phyloP scores from a whole-genome alignment of 2,888 invertebrate genomes.

The Pinctada fucata region DNA sequence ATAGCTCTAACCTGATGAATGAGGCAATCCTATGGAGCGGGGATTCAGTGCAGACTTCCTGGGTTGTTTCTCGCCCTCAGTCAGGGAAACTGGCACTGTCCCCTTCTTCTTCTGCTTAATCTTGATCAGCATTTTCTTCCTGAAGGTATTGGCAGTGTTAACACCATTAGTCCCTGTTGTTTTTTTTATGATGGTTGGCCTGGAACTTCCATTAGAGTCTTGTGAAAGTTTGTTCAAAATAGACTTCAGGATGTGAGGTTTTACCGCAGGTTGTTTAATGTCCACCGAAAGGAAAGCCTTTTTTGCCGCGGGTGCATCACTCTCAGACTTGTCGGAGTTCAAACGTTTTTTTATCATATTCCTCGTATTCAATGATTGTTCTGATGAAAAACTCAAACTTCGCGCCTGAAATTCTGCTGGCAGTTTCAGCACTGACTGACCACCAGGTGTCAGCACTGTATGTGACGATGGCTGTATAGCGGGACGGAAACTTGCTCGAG shows the following conservation, averaged over 20 bases:
- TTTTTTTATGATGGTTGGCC: neutral
- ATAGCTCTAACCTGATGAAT: slow-evolving; percentile 19
- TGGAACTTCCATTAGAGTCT: neutral
- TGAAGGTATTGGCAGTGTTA: neutral
- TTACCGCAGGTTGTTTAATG: neutral
- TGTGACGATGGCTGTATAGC: slow-evolving; percentile 2
- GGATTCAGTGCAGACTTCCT: slow-evolving; percentile 18
- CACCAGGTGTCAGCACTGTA: neutral
- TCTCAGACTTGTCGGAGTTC: neutral
- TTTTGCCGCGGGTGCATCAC: neutral
- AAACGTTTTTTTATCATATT: neutral
- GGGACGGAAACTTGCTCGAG: neutral
- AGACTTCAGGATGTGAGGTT: slow-evolving; percentile 13
- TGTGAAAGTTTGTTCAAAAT: slow-evolving; percentile 23
- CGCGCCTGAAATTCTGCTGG: neutral
- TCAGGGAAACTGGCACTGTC: neutral
- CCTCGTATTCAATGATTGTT: neutral
- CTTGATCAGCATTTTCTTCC: neutral
- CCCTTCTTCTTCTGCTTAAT: neutral
- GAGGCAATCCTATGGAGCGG: slow-evolving; percentile 24
- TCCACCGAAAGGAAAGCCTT: neutral
- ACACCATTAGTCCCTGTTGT: neutral
- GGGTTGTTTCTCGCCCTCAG: slow-evolving; percentile 1
- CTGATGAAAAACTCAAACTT: neutral
- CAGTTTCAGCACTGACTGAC: neutral